Evolutionary conservation across 2,888 invertebrate genomes (phyloP).

Genomic region (Abscondita cerata): DNA sequence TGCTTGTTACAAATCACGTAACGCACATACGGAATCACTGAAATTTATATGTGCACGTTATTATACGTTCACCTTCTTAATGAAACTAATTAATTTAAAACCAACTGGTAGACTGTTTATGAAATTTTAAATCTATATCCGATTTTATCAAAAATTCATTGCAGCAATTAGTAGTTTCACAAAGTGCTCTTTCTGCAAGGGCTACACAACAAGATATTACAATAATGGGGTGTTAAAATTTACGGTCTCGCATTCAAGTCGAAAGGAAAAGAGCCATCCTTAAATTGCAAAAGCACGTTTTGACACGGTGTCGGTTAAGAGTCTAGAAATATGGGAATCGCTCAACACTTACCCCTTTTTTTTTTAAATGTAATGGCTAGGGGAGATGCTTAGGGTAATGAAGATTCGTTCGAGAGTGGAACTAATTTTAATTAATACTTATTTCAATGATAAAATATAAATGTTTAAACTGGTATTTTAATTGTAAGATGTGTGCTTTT

Average conservation of each 20-base stretch:
- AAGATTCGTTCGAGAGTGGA: too few species aligned
- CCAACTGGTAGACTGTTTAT: not conserved
- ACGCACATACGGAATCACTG: too few species aligned
- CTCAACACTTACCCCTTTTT: too few species aligned
- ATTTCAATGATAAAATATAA: too few species aligned
- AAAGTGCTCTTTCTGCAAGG: not conserved
- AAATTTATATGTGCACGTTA: not conserved
- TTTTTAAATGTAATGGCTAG: too few species aligned
- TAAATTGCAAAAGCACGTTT: conserved; percentile 19
- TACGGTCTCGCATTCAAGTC: conserved; percentile 12
- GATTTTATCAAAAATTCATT: too few species aligned
- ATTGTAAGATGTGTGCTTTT: too few species aligned
- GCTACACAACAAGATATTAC: conserved; percentile 11
- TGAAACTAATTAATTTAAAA: conserved; percentile 9
- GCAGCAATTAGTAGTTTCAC: too few species aligned
- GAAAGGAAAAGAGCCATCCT: conserved; percentile 13
- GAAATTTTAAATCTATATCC: not conserved
- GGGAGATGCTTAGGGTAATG: too few species aligned
- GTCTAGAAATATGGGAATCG: conserved; percentile 4
- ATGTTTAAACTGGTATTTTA: too few species aligned
- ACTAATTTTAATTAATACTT: too few species aligned
- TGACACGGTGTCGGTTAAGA: conserved; percentile 18
- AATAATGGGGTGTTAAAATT: conserved; percentile 26
- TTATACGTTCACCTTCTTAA: not conserved
- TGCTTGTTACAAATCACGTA: too few species aligned